Conservation (phyloP, 2,888 invertebrate genomes). For the Hydriomena furcata region DNA sequence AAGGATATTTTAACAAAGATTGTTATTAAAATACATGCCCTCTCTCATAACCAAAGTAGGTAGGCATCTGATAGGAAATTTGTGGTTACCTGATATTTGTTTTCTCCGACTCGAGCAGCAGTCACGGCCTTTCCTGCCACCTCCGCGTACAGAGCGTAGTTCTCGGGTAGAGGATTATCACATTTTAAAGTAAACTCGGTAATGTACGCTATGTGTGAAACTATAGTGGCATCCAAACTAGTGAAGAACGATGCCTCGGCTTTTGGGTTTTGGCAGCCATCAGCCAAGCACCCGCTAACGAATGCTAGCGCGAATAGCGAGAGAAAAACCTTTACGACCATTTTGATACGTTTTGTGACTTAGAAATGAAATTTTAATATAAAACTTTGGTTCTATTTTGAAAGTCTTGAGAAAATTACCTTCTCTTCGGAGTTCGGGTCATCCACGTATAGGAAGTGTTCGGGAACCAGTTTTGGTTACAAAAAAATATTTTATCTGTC, state of each 20-base stretch:
- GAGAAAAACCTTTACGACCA: constrained; percentile 70
- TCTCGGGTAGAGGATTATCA: constrained; percentile 84
- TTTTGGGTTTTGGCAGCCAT: constrained; percentile 84
- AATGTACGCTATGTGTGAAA: constrained; percentile 95
- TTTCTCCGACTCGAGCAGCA: constrained; percentile 90
- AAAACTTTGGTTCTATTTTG: constrained; percentile 27
- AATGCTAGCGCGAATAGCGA: constrained; percentile 55
- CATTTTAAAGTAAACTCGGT: constrained; percentile 95
- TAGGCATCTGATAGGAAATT: not conserved
- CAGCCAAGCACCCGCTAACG: constrained; percentile 51
- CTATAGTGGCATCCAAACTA: constrained; percentile 95
- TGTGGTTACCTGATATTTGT: constrained; percentile 92
- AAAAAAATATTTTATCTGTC: no score
- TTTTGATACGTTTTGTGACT: constrained; percentile 58
- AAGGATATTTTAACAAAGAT: no score
- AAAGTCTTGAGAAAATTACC: constrained; percentile 1
- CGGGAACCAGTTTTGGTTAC: not conserved
- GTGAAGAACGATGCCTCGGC: constrained; percentile 92
- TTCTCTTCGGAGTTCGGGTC: constrained; percentile 1
- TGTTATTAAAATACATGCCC: no score
- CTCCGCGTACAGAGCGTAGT: constrained; percentile 93
- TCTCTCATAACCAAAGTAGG: no score
- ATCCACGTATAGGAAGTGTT: constrained; percentile 34
- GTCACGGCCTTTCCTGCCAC: constrained; percentile 93
- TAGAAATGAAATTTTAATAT: constrained; percentile 42